Evolutionary conservation across 2,113 vertebrate genomes (phyloP).

Genomic region (Centropus unirufus): DNA sequence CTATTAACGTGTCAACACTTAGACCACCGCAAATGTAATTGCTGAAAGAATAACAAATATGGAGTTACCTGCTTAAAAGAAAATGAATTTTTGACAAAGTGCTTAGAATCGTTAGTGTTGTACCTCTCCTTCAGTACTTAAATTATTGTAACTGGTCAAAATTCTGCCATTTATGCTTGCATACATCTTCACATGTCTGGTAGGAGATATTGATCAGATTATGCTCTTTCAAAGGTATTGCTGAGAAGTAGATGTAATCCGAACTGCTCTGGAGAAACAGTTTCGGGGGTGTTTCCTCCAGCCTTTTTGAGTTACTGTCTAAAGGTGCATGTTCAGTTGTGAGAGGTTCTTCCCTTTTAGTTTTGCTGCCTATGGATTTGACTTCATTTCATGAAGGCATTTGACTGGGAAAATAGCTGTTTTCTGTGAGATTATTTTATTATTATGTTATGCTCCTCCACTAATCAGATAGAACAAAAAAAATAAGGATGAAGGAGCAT

Average conservation of each 20-base stretch:
- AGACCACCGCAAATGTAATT: neutral
- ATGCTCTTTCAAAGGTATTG: neutral
- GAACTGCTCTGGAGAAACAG: neutral
- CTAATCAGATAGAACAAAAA: constrained; percentile 24
- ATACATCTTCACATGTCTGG: neutral
- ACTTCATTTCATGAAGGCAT: neutral
- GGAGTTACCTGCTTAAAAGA: neutral
- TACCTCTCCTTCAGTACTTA: neutral
- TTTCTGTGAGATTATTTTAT: constrained; percentile 27
- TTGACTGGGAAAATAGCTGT: constrained; percentile 5
- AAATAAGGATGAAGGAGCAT: neutral
- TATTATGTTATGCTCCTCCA: neutral
- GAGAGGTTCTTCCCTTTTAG: neutral
- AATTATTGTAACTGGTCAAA: neutral
- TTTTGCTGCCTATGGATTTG: neutral
- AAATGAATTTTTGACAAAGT: neutral
- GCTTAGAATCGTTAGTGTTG: neutral
- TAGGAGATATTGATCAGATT: neutral
- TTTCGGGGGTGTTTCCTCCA: neutral
- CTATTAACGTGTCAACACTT: neutral
- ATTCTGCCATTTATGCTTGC: neutral
- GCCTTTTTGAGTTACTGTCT: neutral
- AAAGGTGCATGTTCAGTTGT: neutral
- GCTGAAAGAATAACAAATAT: neutral
- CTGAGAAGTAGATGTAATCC: neutral